Percentiles rank a stretch among this genome's conserved stretches.
Conservation (phyloP, 2,113 vertebrate genomes). For the Cyprinodon tularosa region DNA sequence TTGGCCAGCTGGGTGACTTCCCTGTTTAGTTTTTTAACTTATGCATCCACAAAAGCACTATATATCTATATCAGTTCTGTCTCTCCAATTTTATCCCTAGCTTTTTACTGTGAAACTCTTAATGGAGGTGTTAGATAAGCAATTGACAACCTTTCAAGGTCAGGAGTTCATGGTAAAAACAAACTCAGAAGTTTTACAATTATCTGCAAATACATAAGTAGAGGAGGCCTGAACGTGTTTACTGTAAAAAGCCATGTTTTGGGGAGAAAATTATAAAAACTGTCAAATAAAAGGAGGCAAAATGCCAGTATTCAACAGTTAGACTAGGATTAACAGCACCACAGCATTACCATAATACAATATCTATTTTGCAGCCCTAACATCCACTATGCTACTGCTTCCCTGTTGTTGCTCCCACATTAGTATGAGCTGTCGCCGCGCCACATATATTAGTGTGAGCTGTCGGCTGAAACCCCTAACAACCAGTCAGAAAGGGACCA, state of each 20-base stretch:
- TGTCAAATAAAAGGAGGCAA: neutral
- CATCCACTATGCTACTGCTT: constrained; percentile 53
- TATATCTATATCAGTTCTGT: constrained; percentile 21
- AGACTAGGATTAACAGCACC: constrained; percentile 11
- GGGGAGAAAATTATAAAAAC: neutral
- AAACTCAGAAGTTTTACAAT: constrained; percentile 11
- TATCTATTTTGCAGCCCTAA: constrained; percentile 51
- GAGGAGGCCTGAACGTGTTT: constrained; percentile 28
- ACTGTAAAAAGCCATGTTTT: neutral
- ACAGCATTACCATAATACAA: constrained; percentile 36
- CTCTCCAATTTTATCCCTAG: constrained; percentile 10
- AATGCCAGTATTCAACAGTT: constrained; percentile 18
- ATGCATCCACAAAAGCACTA: constrained; percentile 11
- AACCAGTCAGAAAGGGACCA: constrained; percentile 50
- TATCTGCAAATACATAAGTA: neutral
- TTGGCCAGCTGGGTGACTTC: constrained; percentile 11
- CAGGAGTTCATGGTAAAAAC: constrained; percentile 46
- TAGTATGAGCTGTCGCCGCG: constrained; percentile 60
- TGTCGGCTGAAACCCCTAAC: constrained; percentile 63
- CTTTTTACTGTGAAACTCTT: constrained; percentile 26
- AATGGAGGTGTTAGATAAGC: constrained; percentile 7
- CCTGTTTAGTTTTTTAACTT: neutral
- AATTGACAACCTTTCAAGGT: constrained; percentile 59
- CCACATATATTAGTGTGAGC: constrained; percentile 67
- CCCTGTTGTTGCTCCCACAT: constrained; percentile 46